Conservation (phyloP, 1,140 invertebrate genomes). For the Reticulitermes speratus region DNA sequence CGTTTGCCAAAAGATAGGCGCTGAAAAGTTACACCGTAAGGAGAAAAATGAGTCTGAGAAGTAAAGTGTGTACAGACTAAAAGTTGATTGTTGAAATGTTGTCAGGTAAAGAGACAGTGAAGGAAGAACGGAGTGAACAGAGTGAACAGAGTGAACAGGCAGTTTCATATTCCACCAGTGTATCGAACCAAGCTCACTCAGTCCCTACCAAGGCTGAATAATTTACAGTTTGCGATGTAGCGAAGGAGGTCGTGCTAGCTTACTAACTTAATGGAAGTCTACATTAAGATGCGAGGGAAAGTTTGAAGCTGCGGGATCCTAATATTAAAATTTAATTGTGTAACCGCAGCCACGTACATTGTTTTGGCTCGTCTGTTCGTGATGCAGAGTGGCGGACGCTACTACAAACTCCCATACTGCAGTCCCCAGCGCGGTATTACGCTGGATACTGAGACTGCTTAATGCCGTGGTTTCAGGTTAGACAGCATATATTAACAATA, state of each 20-base stretch:
- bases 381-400: background rate
- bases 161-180: background rate
- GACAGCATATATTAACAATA: background rate
- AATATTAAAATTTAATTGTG: conserved; percentile 18
- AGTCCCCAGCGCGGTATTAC: background rate
- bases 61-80: too few species aligned
- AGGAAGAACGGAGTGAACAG: background rate
- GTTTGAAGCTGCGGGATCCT: background rate
- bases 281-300: background rate
- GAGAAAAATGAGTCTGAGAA: too few species aligned
- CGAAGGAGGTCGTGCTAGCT: background rate
- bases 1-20: too few species aligned
- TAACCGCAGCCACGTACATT: background rate
- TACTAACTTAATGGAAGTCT: conserved; percentile 9
- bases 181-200: background rate
- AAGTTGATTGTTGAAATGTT: too few species aligned
- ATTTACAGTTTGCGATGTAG: background rate
- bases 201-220: background rate
- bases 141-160: background rate
- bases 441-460: background rate
- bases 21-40: too few species aligned
- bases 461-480: background rate
- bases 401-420: background rate
- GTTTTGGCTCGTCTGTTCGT: background rate
- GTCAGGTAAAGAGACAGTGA: too few species aligned